Base-by-base conservation (phyloP, 2,888 invertebrate genomes). In the Yponomeuta plumbellus region DNA sequence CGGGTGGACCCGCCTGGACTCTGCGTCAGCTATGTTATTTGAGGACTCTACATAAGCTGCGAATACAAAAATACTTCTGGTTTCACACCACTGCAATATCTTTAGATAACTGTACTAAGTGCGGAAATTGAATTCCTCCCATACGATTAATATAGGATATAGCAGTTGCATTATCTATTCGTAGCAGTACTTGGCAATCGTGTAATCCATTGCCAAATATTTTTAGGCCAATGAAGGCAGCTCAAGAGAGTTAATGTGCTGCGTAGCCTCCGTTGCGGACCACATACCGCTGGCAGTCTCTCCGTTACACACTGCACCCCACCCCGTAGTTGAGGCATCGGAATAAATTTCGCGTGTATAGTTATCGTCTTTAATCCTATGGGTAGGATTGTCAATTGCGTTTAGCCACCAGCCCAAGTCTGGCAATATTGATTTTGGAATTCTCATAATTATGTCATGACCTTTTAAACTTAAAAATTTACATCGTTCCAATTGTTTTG, bases 401-500 rank as follows among this genome's bases (percentile, higher is more conserved):
- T 34, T 34, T 8, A 34, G 34, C 34, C 34, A 34, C 34, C 34
- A 34, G 34, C 0, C 1, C 34, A 34, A 34, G 34, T 34, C 34
- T 6, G 34, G 34, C 34, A 34, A 34, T 34, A 34, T 8, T 34
- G 34, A 34, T 1, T 34, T 6, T 34, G 34, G 34, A 34, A 34
- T 34, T 8, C 6, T 34, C 34, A 34, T 34, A 34, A 6, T 34
- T 8, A 34, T 34, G 34, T 34, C 6, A 34, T 34, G 34, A 34
- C 34, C 34, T 34, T 34, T 59, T 59, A 66, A 40, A 61, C 68
- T 71, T 11, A 74, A 59, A 52, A 66, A 71, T 68, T 72, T 72
- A 17, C 65, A 23, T 1, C 70, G 61, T 68, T 75, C 75, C 11
- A 75, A 26, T 0, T 66, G n/a, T 20, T 77, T 78, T 0, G 75